Evolutionary conservation across 2,888 invertebrate species (phyloP), one percentile per base, ranked within the genome.

Genomic region (Drosophila hamatofila): DNA sequence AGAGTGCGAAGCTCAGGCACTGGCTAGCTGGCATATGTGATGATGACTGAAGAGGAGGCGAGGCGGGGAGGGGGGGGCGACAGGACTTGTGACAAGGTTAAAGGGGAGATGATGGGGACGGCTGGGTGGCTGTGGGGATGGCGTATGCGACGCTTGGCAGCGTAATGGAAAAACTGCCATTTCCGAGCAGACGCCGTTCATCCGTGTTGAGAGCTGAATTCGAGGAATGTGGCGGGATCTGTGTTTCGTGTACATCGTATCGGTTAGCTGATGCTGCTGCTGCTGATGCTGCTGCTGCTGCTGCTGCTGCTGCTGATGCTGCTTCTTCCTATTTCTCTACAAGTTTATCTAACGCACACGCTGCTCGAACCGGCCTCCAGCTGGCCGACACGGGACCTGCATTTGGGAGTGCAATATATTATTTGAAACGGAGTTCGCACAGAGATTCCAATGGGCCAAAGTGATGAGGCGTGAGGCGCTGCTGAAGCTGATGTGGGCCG

Each of bases 151-250:
- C n/a, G 35, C 33, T 18, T 54, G 52, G 81, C 72, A 83, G 69
- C 70, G 82, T 83, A 83, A 83, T 87, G 84, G 83, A 83, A 83
- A 87, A 87, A 80, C 84, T 87, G 87, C 84, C 88, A 83, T 87
- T 82, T 83, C 83, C 88, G 85, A 48, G 69, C 68, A 71, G 73
- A 69, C 77, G 58, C 76, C 65, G 68, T 71, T 83, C 81, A 81
- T 83, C 79, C 83, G 57, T 48, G 55, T 27, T 57, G 60, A 37
- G 64, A 60, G 49, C 56, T 49, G 30, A 55, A 33, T 25, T 25
- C 27, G 21, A 62, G 25, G 56, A 23, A 59, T 49, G 41, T 49
- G 41, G 11, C 5, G 48, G 25, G 48, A 25, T 42, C 30, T 56
- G 35, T 64, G 46, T 67, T 61, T 23, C 21, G 52, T 52, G 54